A percentile compares a stretch with the other conserved stretches of the same genome.
phyloP scores from a whole-genome alignment of 2,113 vertebrate genomes.

The Pterocles burchelli region DNA sequence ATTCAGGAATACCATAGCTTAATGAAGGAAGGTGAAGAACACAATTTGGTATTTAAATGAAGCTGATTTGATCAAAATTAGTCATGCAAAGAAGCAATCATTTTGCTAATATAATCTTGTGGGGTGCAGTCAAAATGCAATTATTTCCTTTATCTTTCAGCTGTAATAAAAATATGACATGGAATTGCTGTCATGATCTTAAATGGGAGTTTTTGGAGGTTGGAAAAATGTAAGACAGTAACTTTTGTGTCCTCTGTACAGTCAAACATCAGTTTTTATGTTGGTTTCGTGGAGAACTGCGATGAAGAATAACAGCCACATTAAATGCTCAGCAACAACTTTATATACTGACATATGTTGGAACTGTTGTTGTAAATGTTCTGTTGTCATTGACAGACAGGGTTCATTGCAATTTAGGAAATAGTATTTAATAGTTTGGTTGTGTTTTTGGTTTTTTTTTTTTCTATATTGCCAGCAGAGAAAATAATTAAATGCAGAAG shows the following conservation, averaged over 20 bases:
- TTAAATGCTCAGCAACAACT: constrained; percentile 26
- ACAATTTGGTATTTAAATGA: constrained; percentile 67
- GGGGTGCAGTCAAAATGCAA: constrained; percentile 49
- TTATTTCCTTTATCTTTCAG: constrained; percentile 62
- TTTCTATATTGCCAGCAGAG: neutral
- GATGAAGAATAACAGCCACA: neutral
- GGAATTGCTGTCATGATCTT: constrained; percentile 15
- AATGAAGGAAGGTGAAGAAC: constrained; percentile 44
- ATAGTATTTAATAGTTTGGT: neutral
- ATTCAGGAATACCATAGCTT: neutral
- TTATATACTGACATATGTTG: constrained; percentile 30
- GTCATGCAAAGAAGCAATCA: constrained; percentile 51
- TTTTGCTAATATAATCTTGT: constrained; percentile 61
- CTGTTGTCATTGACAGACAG: neutral
- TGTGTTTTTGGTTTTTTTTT: neutral
- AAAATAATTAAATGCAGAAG: neutral
- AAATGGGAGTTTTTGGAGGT: neutral
- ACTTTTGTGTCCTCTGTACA: neutral
- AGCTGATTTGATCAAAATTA: constrained; percentile 73
- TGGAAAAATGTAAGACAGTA: neutral
- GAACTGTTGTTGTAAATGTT: neutral
- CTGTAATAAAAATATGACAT: constrained; percentile 64
- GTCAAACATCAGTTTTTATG: constrained; percentile 16
- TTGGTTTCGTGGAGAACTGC: neutral
- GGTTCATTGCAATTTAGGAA: constrained; percentile 1